Conservation (phyloP, 2,113 vertebrate genomes). For the Antennarius striatus region DNA sequence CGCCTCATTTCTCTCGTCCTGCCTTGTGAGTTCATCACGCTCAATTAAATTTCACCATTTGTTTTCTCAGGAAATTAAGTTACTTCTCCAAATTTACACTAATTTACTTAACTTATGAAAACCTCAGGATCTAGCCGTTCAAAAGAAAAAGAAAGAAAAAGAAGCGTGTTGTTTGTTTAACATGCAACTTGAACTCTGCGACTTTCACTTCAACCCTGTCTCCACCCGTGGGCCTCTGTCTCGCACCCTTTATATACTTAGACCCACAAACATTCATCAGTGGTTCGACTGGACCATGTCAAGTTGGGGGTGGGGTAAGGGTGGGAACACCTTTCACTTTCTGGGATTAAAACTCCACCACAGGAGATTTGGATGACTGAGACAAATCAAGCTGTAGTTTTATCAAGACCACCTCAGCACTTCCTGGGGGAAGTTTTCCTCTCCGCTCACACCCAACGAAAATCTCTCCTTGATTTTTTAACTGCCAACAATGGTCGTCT, state of each 20-base stretch:
- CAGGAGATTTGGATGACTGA: constrained; percentile 34
- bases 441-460: constrained; percentile 32
- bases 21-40: constrained; percentile 57
- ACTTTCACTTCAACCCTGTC: constrained; percentile 55
- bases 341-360: constrained; percentile 52
- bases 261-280: constrained; percentile 39
- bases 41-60: constrained; percentile 80
- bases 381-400: constrained; percentile 61
- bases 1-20: constrained; percentile 68
- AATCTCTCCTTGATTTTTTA: constrained; percentile 33
- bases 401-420: constrained; percentile 41
- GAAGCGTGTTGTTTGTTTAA: constrained; percentile 75
- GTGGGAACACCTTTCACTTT: constrained; percentile 44
- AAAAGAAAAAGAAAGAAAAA: constrained; percentile 23
- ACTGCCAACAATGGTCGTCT: constrained; percentile 56
- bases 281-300: constrained; percentile 39
- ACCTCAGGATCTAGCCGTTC: constrained; percentile 64
- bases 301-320: too few species aligned
- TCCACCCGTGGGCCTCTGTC: constrained; percentile 10
- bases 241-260: constrained; percentile 37
- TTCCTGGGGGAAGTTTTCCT: constrained; percentile 57
- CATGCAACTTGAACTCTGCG: constrained; percentile 76
- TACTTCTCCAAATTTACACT: constrained; percentile 81
- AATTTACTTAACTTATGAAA: constrained; percentile 78
- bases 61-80: constrained; percentile 81